Percentiles rank a stretch among this genome's conserved stretches.
phyloP scores from a whole-genome alignment of 2,888 invertebrate species.

The Lithophane leautieri region DNA sequence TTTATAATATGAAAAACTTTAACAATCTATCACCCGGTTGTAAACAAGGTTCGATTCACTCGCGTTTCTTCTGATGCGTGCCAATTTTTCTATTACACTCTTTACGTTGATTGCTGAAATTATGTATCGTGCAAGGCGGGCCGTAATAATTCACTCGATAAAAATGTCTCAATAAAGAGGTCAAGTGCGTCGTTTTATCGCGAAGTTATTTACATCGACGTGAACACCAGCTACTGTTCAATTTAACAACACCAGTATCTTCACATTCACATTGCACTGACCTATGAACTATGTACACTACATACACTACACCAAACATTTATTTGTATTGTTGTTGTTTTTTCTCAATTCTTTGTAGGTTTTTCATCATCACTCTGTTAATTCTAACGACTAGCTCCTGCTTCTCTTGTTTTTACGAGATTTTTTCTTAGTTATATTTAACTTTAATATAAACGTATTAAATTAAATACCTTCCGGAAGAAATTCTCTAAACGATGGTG shows the following conservation, averaged over 20 bases:
- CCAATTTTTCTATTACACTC: conserved; percentile 68
- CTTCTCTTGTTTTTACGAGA: no score
- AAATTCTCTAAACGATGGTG: no score
- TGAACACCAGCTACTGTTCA: conserved; percentile 69
- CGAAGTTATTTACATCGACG: conserved; percentile 72
- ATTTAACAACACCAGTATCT: conserved; percentile 64
- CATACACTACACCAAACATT: conserved; percentile 11
- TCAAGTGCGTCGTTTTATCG: conserved; percentile 81
- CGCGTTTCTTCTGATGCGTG: conserved; percentile 51
- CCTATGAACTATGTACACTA: conserved; percentile 65
- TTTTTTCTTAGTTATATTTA: no score
- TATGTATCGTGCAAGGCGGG: conserved; percentile 65
- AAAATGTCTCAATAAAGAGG: conserved; percentile 81
- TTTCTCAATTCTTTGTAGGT: not conserved
- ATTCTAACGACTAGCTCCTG: not conserved
- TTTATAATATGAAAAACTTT: not conserved
- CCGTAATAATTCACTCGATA: conserved; percentile 75
- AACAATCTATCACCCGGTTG: not conserved
- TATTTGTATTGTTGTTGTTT: conserved; percentile 7
- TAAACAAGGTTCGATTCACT: conserved; percentile 31
- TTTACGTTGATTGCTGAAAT: conserved; percentile 62
- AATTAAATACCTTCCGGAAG: no score
- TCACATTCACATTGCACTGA: conserved; percentile 73
- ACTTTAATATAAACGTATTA: no score
- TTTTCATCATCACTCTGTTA: not conserved